Conservation (phyloP, 2,797 vertebrate genomes). For the Eleutherodactylus coqui region DNA sequence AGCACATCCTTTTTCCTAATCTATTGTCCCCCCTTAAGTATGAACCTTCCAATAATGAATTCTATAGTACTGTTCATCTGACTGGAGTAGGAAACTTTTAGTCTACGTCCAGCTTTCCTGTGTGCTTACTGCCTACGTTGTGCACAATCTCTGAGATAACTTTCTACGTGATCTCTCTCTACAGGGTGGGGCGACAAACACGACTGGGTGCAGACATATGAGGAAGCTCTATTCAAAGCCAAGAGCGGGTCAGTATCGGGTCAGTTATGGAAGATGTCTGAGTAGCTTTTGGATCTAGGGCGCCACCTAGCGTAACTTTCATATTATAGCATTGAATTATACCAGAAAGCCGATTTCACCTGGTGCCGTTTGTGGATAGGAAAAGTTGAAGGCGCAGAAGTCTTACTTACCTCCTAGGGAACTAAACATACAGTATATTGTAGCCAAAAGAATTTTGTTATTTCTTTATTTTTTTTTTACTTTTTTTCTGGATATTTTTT, state of each 20-base stretch:
- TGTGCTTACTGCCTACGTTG: neutral
- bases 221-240: slow-evolving; percentile 89
- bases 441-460: too few relatives aligned
- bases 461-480: too few relatives aligned
- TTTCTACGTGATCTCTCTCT: slow-evolving; percentile 24
- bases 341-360: neutral
- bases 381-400: neutral
- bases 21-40: neutral
- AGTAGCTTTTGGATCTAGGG: slow-evolving; percentile 19
- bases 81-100: neutral
- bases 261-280: neutral
- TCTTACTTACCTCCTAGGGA: neutral
- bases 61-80: neutral
- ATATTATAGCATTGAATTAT: neutral
- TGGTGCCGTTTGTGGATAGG: too few relatives aligned
- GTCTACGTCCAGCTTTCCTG: neutral
- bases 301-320: slow-evolving; percentile 64
- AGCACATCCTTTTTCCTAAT: neutral
- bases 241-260: slow-evolving; percentile 78
- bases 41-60: too few relatives aligned
- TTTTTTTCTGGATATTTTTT: too few relatives aligned
- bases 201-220: slow-evolving; percentile 96
- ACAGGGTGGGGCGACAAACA: slow-evolving; percentile 96
- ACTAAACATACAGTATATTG: too few relatives aligned
- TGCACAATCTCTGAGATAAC: neutral